phyloP scores from a whole-genome alignment of 2,888 invertebrate species.

The Laspeyria flexula region DNA sequence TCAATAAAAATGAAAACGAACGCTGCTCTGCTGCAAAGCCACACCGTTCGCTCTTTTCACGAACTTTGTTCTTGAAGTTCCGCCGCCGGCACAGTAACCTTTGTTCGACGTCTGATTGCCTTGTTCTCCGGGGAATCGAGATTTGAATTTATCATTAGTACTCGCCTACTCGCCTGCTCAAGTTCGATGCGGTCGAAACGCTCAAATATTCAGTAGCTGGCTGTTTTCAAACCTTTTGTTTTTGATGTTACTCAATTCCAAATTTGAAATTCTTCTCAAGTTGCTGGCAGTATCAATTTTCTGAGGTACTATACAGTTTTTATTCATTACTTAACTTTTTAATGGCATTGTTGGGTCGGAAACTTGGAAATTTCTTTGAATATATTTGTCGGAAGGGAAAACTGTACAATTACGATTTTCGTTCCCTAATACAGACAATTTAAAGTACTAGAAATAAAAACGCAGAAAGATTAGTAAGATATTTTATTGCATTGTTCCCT shows the following conservation, averaged over 20 bases:
- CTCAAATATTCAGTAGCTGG: constrained; percentile 75
- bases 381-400: constrained; percentile 4
- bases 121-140: constrained; percentile 70
- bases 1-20: constrained; percentile 39
- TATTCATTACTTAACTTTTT: constrained; percentile 19
- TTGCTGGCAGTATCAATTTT: constrained; percentile 33
- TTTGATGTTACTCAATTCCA: constrained; percentile 51
- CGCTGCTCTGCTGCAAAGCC: constrained; percentile 45
- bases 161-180: constrained; percentile 48
- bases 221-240: constrained; percentile 58
- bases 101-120: constrained; percentile 79
- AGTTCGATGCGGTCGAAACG: constrained; percentile 60
- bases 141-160: constrained; percentile 83
- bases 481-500: too few species aligned
- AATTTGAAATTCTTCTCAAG: constrained; percentile 42
- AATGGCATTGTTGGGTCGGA: constrained; percentile 25
- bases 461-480: too few species aligned
- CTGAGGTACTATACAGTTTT: constrained; percentile 22
- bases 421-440: too few species aligned
- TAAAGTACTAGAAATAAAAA: too few species aligned
- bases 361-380: constrained; percentile 4
- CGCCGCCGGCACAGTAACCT: constrained; percentile 62
- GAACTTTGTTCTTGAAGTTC: constrained; percentile 56
- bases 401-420: too few species aligned
- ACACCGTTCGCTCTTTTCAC: constrained; percentile 51